phyloP scores from a whole-genome alignment of 2,888 invertebrate genomes.

The Chaetogeoica ovagalla region DNA sequence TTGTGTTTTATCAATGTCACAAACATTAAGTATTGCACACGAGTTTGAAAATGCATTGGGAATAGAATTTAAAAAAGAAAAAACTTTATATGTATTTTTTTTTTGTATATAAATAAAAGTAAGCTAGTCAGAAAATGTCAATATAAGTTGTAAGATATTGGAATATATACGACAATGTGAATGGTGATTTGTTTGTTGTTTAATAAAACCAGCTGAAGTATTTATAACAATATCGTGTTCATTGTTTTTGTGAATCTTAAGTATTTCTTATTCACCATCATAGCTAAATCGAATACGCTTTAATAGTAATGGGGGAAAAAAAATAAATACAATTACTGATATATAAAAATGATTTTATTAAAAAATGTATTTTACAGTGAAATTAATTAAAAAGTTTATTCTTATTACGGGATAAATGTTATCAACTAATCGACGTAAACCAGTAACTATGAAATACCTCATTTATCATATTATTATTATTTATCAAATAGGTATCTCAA shows the following conservation, averaged over 20 bases:
- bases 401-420: too few relatives aligned
- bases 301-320: too few relatives aligned
- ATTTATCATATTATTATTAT: too few relatives aligned
- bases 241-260: neutral
- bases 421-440: too few relatives aligned
- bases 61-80: constrained; percentile 14
- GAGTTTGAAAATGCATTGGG: constrained; percentile 18
- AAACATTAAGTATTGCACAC: constrained; percentile 24
- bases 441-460: too few relatives aligned
- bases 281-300: too few relatives aligned
- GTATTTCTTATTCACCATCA: neutral
- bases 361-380: too few relatives aligned
- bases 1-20: constrained; percentile 33
- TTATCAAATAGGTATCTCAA: too few relatives aligned
- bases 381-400: too few relatives aligned
- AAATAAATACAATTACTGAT: too few relatives aligned
- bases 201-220: neutral
- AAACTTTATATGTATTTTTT: neutral
- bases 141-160: constrained; percentile 1
- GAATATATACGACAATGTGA: neutral
- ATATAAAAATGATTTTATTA: too few relatives aligned
- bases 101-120: constrained; percentile 4
- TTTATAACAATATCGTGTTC: neutral
- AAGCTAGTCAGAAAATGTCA: neutral
- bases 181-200: neutral